Conservation (phyloP, 2,888 invertebrate species). For the Phortica okadai region DNA sequence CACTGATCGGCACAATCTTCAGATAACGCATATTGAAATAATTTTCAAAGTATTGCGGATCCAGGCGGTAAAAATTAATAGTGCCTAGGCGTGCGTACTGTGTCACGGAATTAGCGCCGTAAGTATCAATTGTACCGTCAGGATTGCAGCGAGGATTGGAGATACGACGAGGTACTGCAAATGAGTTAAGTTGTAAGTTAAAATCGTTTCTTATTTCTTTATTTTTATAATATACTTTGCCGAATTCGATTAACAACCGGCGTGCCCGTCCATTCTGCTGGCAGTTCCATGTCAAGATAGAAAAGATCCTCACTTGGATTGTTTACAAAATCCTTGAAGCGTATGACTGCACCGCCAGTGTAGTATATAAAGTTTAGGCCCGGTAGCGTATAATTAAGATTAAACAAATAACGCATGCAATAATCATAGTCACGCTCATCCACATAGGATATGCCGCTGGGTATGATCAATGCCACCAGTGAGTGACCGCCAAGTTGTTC, state of each 20-base stretch:
- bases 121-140: conserved; percentile 74
- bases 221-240: conserved; percentile 77
- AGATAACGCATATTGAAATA: conserved; percentile 78
- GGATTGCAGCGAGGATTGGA: conserved; percentile 81
- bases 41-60: conserved; percentile 83
- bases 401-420: conserved; percentile 78
- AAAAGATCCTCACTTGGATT: conserved; percentile 79
- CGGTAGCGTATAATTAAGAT: conserved; percentile 81
- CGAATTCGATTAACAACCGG: conserved; percentile 80
- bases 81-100: conserved; percentile 82
- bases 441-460: conserved; percentile 78
- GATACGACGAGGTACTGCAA: conserved; percentile 79
- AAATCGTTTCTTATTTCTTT: neutral
- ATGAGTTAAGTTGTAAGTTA: neutral
- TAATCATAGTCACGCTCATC: conserved; percentile 78
- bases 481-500: conserved; percentile 82
- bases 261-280: conserved; percentile 61
- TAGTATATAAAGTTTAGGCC: conserved; percentile 82
- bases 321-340: conserved; percentile 80
- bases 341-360: conserved; percentile 80
- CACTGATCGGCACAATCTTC: conserved; percentile 78
- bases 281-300: conserved; percentile 69
- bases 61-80: conserved; percentile 82
- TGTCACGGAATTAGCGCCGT: conserved; percentile 77
- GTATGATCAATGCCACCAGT: conserved; percentile 81